Evolutionary conservation across 92 coral and sea anemone genomes (phyloP).

Genomic region (Umimayanthus kanabou): DNA sequence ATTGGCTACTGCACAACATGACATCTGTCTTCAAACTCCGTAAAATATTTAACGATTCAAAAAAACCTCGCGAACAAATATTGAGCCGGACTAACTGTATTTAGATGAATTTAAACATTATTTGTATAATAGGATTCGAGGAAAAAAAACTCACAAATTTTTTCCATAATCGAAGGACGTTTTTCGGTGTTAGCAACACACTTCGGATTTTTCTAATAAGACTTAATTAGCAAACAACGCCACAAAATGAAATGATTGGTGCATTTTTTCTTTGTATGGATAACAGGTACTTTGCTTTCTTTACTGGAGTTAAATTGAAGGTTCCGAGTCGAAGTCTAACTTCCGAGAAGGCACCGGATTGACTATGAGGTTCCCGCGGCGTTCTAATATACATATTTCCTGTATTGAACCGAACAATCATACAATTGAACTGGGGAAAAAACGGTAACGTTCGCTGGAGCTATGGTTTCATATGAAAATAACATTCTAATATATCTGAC

Average conservation of each 20-base stretch:
- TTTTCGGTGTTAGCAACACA: slow-evolving; percentile 2
- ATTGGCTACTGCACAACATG: neutral
- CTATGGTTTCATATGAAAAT: neutral
- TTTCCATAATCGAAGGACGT: too few relatives aligned
- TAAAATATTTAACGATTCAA: neutral
- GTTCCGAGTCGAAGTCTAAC: neutral
- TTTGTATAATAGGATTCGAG: neutral
- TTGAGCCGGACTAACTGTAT: neutral
- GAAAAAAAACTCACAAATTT: neutral
- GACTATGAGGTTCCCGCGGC: slow-evolving; percentile 26
- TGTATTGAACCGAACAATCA: slow-evolving; percentile 13
- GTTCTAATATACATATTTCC: slow-evolving; percentile 31
- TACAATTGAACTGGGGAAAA: neutral
- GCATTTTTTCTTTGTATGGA: neutral
- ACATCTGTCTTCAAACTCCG: neutral
- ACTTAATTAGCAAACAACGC: neutral
- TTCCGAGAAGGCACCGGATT: slow-evolving; percentile 41
- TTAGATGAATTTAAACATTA: neutral
- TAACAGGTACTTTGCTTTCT: slow-evolving; percentile 9
- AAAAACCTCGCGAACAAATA: neutral
- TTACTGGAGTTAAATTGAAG: slow-evolving; percentile 13
- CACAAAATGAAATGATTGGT: neutral
- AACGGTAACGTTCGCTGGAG: neutral
- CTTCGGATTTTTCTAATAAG: neutral
- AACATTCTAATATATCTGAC: neutral